Evolutionary conservation across 2,888 invertebrate species (phyloP).

Genomic region (Melanostoma scalare): DNA sequence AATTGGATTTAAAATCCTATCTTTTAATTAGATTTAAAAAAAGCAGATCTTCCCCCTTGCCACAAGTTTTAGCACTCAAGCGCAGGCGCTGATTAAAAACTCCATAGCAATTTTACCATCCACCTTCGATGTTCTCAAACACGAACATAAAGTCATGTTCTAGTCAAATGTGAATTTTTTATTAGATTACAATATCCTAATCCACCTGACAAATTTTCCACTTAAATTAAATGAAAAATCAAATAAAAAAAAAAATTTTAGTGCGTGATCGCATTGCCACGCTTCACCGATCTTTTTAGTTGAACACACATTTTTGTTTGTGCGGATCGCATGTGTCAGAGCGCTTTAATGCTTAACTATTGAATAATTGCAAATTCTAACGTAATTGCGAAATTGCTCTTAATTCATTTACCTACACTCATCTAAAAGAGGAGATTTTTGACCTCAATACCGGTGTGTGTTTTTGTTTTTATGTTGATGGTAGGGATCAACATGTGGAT

Average conservation of each 20-base stretch:
- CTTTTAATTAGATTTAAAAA: no score
- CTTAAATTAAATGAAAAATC: neutral
- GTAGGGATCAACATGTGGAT: neutral
- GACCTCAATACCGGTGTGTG: conserved; percentile 56
- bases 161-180: no score
- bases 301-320: conserved; percentile 7
- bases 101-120: no score
- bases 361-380: conserved; percentile 52
- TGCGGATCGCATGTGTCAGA: conserved; percentile 60
- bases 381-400: conserved; percentile 67
- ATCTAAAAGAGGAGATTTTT: conserved; percentile 49
- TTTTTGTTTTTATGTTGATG: neutral
- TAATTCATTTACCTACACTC: conserved; percentile 37
- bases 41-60: no score
- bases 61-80: no score
- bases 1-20: no score
- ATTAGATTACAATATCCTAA: neutral
- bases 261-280: conserved; percentile 48
- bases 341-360: conserved; percentile 54
- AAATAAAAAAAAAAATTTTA: conserved; percentile 17
- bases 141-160: no score
- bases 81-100: no score
- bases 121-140: no score
- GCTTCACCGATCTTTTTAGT: conserved; percentile 46
- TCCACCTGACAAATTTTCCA: conserved; percentile 18